These are phyloP conservation scores for Potorous gilbertii DNA, from an alignment of 2,797 vertebrate genomes.

Conservation along the genomic window DNA sequence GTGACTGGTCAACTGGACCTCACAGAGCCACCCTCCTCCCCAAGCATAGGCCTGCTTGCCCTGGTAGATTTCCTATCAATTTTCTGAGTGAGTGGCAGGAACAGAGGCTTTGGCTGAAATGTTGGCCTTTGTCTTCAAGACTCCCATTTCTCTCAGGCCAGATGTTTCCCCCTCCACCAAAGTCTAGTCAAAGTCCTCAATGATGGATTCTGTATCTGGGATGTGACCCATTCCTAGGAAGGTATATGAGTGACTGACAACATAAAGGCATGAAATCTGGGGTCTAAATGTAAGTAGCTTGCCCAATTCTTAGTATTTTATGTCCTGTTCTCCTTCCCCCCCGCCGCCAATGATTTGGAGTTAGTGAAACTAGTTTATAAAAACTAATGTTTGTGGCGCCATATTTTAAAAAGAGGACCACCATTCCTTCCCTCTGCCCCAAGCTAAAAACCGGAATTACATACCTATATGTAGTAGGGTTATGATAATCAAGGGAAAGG, in stretches of 20 bases:
- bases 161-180: background rate
- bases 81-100: background rate
- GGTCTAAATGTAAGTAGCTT: background rate
- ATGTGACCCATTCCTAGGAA: background rate
- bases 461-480: background rate
- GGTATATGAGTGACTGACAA: background rate
- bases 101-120: background rate
- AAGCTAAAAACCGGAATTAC: background rate
- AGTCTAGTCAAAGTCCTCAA: background rate
- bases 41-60: background rate
- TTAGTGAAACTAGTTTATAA: background rate
- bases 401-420: background rate
- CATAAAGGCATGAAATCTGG: background rate
- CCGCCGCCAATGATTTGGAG: background rate
- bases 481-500: background rate
- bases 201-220: background rate
- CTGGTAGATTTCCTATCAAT: background rate
- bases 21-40: background rate
- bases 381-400: background rate
- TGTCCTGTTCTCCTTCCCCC: too few relatives aligned
- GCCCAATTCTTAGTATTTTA: background rate
- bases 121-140: background rate
- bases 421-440: background rate
- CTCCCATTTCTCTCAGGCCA: accelerated
- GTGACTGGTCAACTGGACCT: background rate